These are phyloP conservation scores for Limnephilus lunatus DNA, from an alignment of 2,888 invertebrate genomes.

Conservation along the genomic window DNA sequence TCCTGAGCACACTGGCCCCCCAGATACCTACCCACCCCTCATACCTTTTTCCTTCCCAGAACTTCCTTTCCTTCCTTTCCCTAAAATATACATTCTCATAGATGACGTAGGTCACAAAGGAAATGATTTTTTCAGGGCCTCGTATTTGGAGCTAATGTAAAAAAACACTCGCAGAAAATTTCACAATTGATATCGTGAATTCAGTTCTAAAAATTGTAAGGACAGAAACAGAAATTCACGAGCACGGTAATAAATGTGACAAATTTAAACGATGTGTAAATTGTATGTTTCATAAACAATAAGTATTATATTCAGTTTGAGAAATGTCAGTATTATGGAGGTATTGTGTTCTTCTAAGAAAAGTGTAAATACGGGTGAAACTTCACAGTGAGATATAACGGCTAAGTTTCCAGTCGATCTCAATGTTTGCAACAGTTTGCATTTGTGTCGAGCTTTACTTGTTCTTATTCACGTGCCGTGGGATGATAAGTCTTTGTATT, in stretches of 20 bases:
- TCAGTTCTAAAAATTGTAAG: not conserved
- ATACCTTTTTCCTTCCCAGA: no score
- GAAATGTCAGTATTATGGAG: not conserved
- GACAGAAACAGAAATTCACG: not conserved
- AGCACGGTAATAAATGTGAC: not conserved
- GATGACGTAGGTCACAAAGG: no score
- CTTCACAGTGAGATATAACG: not conserved
- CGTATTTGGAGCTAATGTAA: no score
- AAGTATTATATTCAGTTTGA: not conserved
- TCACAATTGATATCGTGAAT: no score
- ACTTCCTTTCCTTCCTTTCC: no score
- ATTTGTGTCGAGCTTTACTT: not conserved
- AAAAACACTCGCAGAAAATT: no score
- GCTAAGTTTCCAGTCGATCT: not conserved
- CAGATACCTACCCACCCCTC: no score
- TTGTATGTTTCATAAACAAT: not conserved
- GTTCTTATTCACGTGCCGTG: not conserved
- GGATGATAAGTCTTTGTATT: not conserved
- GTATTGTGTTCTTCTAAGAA: not conserved
- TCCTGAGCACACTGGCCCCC: no score
- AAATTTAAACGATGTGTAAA: not conserved
- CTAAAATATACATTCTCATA: no score
- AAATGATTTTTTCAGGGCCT: no score
- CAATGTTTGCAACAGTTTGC: not conserved
- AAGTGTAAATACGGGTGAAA: not conserved